These are phyloP conservation scores for Siniperca knerii DNA, from an alignment of 2,113 vertebrate species.

Conservation along the genomic window DNA sequence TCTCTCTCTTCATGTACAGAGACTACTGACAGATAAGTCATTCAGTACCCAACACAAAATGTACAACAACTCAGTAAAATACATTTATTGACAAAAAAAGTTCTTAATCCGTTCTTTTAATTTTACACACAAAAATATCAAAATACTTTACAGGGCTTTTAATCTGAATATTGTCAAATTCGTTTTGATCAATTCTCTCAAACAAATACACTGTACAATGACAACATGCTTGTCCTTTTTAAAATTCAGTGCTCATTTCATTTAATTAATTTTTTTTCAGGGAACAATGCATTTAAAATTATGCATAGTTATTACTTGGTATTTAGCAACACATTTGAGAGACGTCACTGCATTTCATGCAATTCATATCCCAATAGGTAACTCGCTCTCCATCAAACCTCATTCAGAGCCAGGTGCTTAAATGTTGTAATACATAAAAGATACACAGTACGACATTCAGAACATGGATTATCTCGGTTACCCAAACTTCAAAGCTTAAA, in stretches of 20 bases:
- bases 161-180: slow-evolving; percentile 84
- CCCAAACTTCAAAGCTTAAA: slow-evolving; percentile 80
- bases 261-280: slow-evolving; percentile 59
- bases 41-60: slow-evolving; percentile 49
- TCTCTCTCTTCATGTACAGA: not conserved
- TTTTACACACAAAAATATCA: slow-evolving; percentile 86
- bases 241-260: slow-evolving; percentile 78
- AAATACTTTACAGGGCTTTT: slow-evolving; percentile 85
- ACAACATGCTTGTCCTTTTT: slow-evolving; percentile 76
- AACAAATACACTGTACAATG: slow-evolving; percentile 82
- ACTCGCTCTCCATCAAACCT: slow-evolving; percentile 60
- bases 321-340: slow-evolving; percentile 75
- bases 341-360: slow-evolving; percentile 81
- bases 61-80: slow-evolving; percentile 80
- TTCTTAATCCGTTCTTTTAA: slow-evolving; percentile 77
- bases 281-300: slow-evolving; percentile 82
- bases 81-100: slow-evolving; percentile 84
- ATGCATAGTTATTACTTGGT: slow-evolving; percentile 84
- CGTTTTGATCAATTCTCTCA: slow-evolving; percentile 74
- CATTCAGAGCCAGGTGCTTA: slow-evolving; percentile 73
- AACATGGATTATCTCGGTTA: slow-evolving; percentile 79
- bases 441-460: slow-evolving; percentile 82
- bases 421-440: slow-evolving; percentile 76
- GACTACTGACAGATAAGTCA: slow-evolving; percentile 10
- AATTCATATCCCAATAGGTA: slow-evolving; percentile 67